Evolutionary conservation across 1,140 invertebrate species (phyloP).

Genomic region (Teleopsis dalmanni): DNA sequence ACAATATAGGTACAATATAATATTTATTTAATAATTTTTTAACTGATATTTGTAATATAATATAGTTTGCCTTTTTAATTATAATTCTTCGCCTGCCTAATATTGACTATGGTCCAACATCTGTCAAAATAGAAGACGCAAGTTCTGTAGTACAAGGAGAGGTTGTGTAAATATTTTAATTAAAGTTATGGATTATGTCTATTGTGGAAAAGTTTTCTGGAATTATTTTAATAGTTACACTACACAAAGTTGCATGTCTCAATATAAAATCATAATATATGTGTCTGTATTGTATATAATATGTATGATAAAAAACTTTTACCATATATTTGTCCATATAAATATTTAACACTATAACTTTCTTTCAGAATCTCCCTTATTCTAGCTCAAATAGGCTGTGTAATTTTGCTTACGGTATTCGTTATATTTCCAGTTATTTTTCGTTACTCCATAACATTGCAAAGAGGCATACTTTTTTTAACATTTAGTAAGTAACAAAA

Average conservation of each 20-base stretch:
- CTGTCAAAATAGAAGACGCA: no score
- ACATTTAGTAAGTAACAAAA: conserved; percentile 48
- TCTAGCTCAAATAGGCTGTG: conserved; percentile 43
- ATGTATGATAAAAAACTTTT: neutral
- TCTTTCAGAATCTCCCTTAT: conserved; percentile 47
- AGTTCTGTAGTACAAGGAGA: no score
- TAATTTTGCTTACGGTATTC: conserved; percentile 46
- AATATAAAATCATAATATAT: neutral
- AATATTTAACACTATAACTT: neutral
- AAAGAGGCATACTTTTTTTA: conserved; percentile 51
- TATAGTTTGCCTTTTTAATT: no score
- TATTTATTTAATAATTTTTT: no score
- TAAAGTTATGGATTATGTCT: neutral
- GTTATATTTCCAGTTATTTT: conserved; percentile 49
- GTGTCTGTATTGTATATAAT: neutral
- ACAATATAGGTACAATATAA: no score
- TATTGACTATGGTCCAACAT: no score
- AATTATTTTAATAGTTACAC: neutral
- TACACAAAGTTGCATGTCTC: neutral
- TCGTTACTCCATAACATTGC: conserved; percentile 48
- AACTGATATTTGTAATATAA: no score
- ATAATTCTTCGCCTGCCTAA: no score
- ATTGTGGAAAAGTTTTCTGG: neutral
- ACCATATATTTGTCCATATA: neutral
- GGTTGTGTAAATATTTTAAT: no score